A percentile compares a stretch with the other conserved stretches of the same genome.
Conservation (phyloP, 92 coral and sea anemone species). For the Parazoanthus atlanticus region DNA sequence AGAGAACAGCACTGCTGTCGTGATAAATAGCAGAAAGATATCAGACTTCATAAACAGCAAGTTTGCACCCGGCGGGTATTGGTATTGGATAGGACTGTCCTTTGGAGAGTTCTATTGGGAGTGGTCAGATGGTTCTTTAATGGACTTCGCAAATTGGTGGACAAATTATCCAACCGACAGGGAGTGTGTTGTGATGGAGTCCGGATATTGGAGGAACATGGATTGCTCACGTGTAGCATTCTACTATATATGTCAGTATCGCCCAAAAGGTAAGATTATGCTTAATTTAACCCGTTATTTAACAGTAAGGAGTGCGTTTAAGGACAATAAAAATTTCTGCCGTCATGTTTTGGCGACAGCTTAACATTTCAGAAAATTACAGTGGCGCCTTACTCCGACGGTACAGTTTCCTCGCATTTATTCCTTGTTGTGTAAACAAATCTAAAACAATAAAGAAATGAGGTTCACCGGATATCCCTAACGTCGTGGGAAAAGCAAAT, state of each 20-base stretch:
- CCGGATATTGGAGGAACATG: neutral
- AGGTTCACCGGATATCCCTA: too few species aligned
- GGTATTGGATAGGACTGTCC: neutral
- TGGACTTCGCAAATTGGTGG: neutral
- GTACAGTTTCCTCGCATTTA: neutral
- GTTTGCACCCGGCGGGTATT: too few species aligned
- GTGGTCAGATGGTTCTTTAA: neutral
- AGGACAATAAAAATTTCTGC: neutral
- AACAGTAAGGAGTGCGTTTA: neutral
- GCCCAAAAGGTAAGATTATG: neutral
- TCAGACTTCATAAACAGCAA: neutral
- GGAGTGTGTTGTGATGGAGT: neutral
- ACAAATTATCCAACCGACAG: neutral
- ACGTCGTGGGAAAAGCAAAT: too few species aligned
- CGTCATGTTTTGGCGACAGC: neutral
- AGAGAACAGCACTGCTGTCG: neutral
- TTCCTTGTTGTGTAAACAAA: neutral
- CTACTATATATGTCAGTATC: neutral
- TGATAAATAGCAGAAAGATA: neutral
- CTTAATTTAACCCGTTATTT: neutral
- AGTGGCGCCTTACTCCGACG: neutral
- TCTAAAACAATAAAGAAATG: too few species aligned
- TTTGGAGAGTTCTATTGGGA: neutral
- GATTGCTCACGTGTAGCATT: neutral
- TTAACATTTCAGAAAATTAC: neutral